A percentile compares a stretch with the other conserved stretches of the same genome.
Evolutionary conservation across 2,113 vertebrate genomes (phyloP).

Genomic region (Petroica traversi): DNA sequence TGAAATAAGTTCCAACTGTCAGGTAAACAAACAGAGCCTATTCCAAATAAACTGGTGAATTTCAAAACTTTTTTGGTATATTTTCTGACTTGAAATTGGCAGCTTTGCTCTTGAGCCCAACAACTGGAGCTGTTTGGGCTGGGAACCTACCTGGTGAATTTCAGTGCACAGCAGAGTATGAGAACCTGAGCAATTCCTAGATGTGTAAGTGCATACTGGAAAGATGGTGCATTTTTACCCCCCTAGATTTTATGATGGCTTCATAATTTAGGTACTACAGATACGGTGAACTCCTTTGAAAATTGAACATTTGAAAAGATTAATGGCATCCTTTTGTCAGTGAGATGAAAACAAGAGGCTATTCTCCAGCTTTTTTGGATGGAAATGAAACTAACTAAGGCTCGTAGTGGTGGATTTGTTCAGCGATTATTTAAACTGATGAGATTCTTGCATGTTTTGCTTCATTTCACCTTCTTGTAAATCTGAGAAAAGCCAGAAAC

Average conservation of each 20-base stretch:
- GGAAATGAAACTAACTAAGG: neutral
- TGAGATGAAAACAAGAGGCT: neutral
- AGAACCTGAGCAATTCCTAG: neutral
- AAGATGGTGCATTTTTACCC: fast-evolving
- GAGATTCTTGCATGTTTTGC: neutral
- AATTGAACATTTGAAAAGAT: neutral
- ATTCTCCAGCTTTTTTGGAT: neutral
- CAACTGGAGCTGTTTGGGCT: neutral
- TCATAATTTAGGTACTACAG: neutral
- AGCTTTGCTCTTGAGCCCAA: neutral
- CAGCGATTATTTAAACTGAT: neutral
- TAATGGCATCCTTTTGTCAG: neutral
- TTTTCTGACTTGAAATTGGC: neutral
- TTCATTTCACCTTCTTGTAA: neutral
- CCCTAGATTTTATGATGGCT: neutral
- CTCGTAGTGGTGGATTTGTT: neutral
- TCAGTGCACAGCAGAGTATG: neutral
- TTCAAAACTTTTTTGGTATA: neutral
- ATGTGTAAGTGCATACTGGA: neutral
- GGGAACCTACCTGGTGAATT: neutral
- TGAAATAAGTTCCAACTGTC: neutral
- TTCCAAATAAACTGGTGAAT: neutral
- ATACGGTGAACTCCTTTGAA: neutral
- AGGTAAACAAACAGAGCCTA: neutral
- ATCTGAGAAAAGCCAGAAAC: neutral